Percentiles rank a stretch among this genome's conserved stretches.
phyloP scores from a whole-genome alignment of 2,113 vertebrate species.

The Eurystomus gularis region DNA sequence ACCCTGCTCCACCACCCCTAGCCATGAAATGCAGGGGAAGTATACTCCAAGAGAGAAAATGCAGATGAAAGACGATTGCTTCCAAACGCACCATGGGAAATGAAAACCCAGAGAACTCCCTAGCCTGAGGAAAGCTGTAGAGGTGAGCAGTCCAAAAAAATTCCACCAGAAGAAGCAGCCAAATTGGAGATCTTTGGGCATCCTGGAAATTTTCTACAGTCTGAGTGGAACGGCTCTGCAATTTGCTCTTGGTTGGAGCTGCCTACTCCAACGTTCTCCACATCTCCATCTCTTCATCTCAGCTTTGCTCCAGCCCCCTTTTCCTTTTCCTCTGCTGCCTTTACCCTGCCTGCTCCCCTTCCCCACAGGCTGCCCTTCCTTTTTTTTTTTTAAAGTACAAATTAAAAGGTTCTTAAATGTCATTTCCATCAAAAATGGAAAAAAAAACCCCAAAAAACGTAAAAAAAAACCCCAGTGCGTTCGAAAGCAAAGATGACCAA shows the following conservation, averaged over 20 bases:
- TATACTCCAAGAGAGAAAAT: conserved; percentile 6
- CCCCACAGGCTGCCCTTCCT: background rate
- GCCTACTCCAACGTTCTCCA: background rate
- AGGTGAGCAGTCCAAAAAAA: conserved; percentile 19
- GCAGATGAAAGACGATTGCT: conserved; percentile 35
- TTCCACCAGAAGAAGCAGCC: background rate
- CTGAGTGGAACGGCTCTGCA: background rate
- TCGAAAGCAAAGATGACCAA: background rate
- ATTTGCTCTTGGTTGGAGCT: background rate
- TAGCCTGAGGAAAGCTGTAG: conserved; percentile 45
- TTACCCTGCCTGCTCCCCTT: background rate
- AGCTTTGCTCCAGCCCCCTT: background rate
- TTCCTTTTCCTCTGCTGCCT: background rate
- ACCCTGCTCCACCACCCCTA: background rate
- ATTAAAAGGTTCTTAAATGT: background rate
- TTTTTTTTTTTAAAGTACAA: background rate
- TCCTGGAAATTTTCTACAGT: background rate
- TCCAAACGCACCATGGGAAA: conserved; percentile 52
- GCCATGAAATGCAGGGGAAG: background rate
- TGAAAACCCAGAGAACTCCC: conserved; percentile 46
- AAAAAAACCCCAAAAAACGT: no score
- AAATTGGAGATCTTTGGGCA: background rate
- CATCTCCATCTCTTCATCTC: background rate
- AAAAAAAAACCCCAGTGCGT: no score
- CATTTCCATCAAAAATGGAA: background rate